phyloP scores from a whole-genome alignment of 2,113 vertebrate species.

The Furnarius figulus region DNA sequence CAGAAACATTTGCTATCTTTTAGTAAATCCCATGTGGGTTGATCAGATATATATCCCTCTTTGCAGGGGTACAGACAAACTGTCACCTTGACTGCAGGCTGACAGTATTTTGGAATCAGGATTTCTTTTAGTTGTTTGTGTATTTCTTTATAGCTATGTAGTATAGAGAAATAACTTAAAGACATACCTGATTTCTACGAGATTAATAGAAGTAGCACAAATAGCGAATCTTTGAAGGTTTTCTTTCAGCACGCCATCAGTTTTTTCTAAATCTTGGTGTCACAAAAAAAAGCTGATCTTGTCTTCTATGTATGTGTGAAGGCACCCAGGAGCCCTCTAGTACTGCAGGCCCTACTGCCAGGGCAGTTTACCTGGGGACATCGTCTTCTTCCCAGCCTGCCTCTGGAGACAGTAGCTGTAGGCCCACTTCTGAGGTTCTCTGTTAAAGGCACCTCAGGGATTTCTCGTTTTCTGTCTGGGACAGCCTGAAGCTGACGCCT shows the following conservation, averaged over 20 bases:
- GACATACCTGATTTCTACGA: neutral
- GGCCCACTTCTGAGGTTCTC: neutral
- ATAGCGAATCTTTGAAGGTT: neutral
- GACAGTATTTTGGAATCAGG: neutral
- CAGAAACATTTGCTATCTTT: neutral
- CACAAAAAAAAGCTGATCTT: neutral
- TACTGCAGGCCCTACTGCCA: neutral
- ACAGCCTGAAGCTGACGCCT: neutral
- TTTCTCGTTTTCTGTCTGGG: neutral
- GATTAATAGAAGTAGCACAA: neutral
- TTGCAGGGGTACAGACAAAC: neutral
- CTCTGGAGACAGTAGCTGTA: neutral
- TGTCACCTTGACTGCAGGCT: neutral
- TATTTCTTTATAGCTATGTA: neutral
- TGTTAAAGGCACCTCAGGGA: neutral
- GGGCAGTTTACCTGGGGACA: neutral
- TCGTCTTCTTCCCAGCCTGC: neutral
- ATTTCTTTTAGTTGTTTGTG: neutral
- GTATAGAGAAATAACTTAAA: neutral
- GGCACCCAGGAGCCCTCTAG: neutral
- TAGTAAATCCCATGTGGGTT: neutral
- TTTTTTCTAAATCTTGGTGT: neutral
- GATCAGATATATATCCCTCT: neutral
- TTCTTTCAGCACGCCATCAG: fast-evolving
- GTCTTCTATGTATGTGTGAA: neutral